Conservation (phyloP, 2,888 invertebrate genomes). For the Drosophila austrosaltans region DNA sequence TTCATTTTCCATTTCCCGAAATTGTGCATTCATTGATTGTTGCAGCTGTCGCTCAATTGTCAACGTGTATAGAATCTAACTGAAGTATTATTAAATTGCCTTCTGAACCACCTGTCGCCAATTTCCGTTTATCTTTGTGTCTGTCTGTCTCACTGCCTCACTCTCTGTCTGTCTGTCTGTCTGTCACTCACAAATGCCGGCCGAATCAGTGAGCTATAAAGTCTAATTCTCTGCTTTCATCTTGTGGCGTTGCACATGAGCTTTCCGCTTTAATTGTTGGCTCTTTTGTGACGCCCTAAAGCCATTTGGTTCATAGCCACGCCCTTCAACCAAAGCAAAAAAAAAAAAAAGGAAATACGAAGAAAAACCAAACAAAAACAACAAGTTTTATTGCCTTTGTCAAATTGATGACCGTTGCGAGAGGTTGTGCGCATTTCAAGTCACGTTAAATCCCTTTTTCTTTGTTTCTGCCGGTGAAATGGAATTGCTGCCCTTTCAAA, state of each 20-base stretch:
- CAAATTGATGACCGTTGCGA: conserved; percentile 56
- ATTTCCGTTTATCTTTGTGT: conserved; percentile 42
- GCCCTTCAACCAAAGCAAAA: conserved; percentile 9
- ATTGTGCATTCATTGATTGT: conserved; percentile 23
- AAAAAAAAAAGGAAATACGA: conserved; percentile 2
- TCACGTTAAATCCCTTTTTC: conserved; percentile 35
- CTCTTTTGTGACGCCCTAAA: conserved; percentile 38
- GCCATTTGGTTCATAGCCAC: conserved; percentile 27
- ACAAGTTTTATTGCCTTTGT: conserved; percentile 46
- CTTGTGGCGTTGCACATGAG: conserved; percentile 30
- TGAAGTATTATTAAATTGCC: conserved; percentile 61
- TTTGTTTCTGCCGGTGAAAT: conserved; percentile 7
- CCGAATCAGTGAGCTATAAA: conserved; percentile 38
- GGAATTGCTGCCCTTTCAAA: neutral
- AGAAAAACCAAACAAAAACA: neutral
- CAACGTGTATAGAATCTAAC: conserved; percentile 32
- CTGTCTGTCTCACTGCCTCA: conserved; percentile 7
- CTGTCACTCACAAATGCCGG: conserved; percentile 52
- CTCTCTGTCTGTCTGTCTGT: conserved; percentile 7
- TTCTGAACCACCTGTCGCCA: conserved; percentile 60
- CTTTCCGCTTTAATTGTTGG: conserved; percentile 60
- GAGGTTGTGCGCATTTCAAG: conserved; percentile 32
- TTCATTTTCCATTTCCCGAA: neutral
- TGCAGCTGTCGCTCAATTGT: conserved; percentile 31
- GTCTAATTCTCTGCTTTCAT: conserved; percentile 18